Conservation (phyloP, 2,888 invertebrate genomes). For the Morpho helenor region DNA sequence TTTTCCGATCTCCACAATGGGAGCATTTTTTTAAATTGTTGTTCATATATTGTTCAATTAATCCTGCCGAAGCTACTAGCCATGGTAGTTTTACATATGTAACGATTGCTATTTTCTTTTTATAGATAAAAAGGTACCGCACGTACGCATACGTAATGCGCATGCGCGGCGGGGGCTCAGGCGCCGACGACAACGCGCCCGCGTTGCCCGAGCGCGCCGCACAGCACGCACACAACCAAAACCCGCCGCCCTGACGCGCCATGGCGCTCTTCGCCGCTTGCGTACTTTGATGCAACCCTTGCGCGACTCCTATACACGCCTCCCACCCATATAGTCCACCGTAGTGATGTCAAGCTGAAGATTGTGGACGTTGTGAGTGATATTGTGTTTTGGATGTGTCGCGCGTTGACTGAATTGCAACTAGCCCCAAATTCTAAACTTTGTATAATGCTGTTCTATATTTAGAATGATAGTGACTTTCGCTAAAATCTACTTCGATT, state of each 20-base stretch:
- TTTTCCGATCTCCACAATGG: no score
- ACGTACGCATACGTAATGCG: slow-evolving; percentile 88
- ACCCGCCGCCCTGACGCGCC: slow-evolving; percentile 83
- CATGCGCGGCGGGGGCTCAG: slow-evolving; percentile 78
- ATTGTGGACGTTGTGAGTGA: neutral
- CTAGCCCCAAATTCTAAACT: slow-evolving; percentile 1
- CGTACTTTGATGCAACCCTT: slow-evolving; percentile 77
- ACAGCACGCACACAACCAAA: slow-evolving; percentile 42
- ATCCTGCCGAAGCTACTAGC: no score
- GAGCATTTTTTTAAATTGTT: no score
- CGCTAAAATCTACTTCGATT: no score
- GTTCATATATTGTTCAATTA: no score
- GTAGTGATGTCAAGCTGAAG: neutral
- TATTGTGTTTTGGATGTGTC: neutral
- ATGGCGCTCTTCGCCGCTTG: slow-evolving; percentile 91
- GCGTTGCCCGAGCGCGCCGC: slow-evolving; percentile 81
- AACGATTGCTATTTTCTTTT: neutral
- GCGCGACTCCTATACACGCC: slow-evolving; percentile 14
- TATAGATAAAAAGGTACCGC: slow-evolving; percentile 89
- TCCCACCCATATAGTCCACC: neutral
- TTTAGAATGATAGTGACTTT: no score
- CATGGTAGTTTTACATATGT: no score
- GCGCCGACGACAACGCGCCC: slow-evolving; percentile 68
- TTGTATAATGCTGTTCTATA: neutral
- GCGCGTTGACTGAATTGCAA: neutral